Conservation (phyloP, 2,888 invertebrate genomes). For the Drosophila mayaguana region DNA sequence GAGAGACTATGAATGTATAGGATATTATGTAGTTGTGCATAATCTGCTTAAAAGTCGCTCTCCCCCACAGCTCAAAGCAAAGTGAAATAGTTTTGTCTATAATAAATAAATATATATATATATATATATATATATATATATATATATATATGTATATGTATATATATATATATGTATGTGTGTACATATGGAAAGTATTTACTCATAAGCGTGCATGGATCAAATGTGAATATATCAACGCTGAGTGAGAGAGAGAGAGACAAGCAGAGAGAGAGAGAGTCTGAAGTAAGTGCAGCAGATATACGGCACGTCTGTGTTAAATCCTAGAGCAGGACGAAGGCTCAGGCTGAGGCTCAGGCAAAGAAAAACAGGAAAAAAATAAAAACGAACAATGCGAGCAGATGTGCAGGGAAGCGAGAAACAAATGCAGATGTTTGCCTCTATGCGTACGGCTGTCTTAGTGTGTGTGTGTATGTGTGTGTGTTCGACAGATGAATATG, state of each 20-base stretch:
- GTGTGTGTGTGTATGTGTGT: conserved; percentile 31
- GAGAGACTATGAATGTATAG: neutral
- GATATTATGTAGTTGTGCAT: conserved; percentile 26
- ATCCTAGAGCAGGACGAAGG: conserved; percentile 44
- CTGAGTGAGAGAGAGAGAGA: neutral
- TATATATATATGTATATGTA: conserved; percentile 18
- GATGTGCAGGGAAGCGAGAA: conserved; percentile 68
- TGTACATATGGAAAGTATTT: conserved; percentile 19
- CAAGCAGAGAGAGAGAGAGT: neutral
- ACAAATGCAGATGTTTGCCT: conserved; percentile 69
- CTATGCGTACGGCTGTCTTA: conserved; percentile 2
- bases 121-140: conserved; percentile 7
- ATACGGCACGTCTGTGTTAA: conserved; percentile 61
- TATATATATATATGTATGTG: conserved; percentile 1
- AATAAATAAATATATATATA: conserved; percentile 19
- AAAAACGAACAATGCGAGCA: conserved; percentile 69
- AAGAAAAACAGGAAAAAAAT: conserved; percentile 32
- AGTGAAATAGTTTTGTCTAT: conserved; percentile 41
- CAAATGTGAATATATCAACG: conserved; percentile 22
- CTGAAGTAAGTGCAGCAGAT: conserved; percentile 44
- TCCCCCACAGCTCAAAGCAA: neutral
- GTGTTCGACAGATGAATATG: conserved; percentile 61
- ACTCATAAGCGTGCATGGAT: conserved; percentile 18
- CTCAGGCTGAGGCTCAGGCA: conserved; percentile 22
- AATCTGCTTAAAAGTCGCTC: conserved; percentile 65